These are phyloP conservation scores for Drosophila merina DNA, from an alignment of 2,888 invertebrate species.

Conservation along the genomic window DNA sequence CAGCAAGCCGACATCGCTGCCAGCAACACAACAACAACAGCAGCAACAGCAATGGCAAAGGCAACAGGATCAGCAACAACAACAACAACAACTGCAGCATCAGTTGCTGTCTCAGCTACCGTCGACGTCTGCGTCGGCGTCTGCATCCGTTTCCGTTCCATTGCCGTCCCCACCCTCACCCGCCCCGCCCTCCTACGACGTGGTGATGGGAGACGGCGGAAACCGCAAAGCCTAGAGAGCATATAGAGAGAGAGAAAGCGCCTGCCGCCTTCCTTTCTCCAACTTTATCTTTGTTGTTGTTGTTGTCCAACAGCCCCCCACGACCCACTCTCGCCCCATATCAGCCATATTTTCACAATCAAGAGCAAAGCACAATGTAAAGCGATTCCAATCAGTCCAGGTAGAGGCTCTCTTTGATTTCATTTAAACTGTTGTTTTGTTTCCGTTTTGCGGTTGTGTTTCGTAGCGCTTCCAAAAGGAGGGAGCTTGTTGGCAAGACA, in stretches of 20 bases:
- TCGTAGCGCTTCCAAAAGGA: constrained; percentile 19
- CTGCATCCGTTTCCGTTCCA: constrained; percentile 25
- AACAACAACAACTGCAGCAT: constrained; percentile 11
- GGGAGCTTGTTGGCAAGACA: constrained; percentile 1
- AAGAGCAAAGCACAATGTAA: too few species aligned
- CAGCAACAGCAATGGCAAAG: constrained; percentile 40
- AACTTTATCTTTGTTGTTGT: constrained; percentile 18
- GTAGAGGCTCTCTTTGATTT: constrained; percentile 17
- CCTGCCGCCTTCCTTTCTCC: constrained; percentile 7
- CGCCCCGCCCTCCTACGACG: constrained; percentile 27
- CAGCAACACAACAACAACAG: constrained; percentile 24
- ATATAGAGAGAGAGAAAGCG: constrained; percentile 2
- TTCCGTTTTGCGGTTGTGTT: constrained; percentile 20
- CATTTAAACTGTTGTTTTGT: constrained; percentile 9
- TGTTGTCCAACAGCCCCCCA: constrained; percentile 3
- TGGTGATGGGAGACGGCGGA: constrained; percentile 25
- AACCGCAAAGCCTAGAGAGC: constrained; percentile 15
- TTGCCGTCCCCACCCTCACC: constrained; percentile 13
- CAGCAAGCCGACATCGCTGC: constrained; percentile 51
- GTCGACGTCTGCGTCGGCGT: constrained; percentile 31
- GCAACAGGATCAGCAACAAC: constrained; percentile 3
- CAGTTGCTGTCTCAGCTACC: constrained; percentile 10
- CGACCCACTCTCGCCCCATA: not conserved
- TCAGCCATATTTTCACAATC: not conserved
- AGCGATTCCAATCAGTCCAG: constrained; percentile 23